These are phyloP conservation scores for Ctenomys sociabilis DNA, from an alignment of 2,113 vertebrate species.

Conservation along the genomic window DNA sequence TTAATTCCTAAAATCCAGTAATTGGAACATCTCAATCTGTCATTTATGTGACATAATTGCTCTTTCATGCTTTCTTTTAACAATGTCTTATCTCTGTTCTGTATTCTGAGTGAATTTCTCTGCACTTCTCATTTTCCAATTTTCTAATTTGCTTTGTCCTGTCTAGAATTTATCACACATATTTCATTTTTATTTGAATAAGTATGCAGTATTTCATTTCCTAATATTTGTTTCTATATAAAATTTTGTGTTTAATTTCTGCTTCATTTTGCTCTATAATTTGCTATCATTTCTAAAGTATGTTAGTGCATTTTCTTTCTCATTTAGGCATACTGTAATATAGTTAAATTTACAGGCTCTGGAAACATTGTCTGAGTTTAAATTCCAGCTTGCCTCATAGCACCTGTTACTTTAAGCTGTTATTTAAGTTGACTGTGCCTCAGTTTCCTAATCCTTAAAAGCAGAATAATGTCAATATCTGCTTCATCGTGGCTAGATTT, in stretches of 20 bases:
- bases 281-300: background rate
- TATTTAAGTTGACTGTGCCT: background rate
- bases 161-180: background rate
- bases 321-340: background rate
- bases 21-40: background rate
- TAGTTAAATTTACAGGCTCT: background rate
- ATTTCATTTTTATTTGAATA: slow-evolving; percentile 36
- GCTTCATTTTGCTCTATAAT: background rate
- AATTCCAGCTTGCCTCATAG: background rate
- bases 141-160: background rate
- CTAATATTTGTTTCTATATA: background rate
- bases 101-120: background rate
- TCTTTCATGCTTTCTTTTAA: slow-evolving; percentile 1
- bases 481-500: background rate
- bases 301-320: background rate
- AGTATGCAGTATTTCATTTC: background rate
- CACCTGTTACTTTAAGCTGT: background rate
- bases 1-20: background rate
- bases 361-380: background rate
- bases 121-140: background rate
- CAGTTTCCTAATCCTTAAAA: background rate
- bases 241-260: slow-evolving; percentile 2
- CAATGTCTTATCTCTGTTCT: background rate
- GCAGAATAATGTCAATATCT: background rate
- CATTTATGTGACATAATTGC: background rate